These are phyloP conservation scores for Parapsyche elsis DNA, from an alignment of 1,140 invertebrate species.

Conservation along the genomic window DNA sequence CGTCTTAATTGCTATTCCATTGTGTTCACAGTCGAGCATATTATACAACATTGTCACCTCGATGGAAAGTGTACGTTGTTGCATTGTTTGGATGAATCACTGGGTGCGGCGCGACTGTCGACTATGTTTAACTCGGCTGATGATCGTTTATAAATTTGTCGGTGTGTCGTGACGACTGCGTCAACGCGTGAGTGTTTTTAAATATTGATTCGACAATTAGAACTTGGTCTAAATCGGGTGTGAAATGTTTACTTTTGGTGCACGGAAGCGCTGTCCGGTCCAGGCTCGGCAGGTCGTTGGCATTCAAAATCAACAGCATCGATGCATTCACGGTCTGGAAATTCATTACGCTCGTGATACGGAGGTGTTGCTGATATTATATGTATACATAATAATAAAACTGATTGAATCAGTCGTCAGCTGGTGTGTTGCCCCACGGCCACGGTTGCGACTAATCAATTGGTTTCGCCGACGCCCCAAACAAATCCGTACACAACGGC, in stretches of 20 bases:
- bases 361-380: neutral
- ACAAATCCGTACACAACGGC: neutral
- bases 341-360: no score
- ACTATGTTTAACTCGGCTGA: no score
- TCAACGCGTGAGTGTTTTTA: neutral
- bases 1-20: neutral
- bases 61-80: neutral
- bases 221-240: neutral
- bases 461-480: neutral
- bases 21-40: neutral
- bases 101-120: neutral
- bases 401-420: neutral
- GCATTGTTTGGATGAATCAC: neutral
- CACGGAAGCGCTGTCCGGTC: no score
- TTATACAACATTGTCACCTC: neutral
- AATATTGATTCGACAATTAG: neutral
- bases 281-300: no score
- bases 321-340: no score
- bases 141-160: no score
- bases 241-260: no score
- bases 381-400: neutral
- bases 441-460: conserved; percentile 1
- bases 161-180: no score
- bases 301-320: no score
- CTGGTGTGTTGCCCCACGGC: neutral